phyloP scores from a whole-genome alignment of 2,888 invertebrate species.

The Ditula angustiorana region DNA sequence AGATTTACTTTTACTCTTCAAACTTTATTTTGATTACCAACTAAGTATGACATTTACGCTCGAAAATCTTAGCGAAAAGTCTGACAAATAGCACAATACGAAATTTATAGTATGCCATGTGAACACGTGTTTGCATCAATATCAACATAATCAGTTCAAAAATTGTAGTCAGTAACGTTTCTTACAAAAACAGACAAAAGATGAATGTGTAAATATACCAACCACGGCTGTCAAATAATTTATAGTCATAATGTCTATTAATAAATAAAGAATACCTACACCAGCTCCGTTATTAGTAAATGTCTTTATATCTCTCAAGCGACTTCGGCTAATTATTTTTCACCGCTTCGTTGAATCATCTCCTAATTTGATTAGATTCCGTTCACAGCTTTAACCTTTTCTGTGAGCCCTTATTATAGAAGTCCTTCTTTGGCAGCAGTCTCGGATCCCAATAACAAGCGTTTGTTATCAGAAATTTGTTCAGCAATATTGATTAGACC shows the following conservation, averaged over 20 bases:
- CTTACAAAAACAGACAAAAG: slow-evolving; percentile 41
- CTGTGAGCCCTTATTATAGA: slow-evolving; percentile 3
- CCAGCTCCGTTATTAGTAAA: neutral
- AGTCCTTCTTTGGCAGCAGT: neutral
- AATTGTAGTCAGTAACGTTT: slow-evolving; percentile 38
- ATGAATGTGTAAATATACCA: neutral
- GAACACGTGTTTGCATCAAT: slow-evolving; percentile 48
- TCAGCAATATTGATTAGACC: neutral
- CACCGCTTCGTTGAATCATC: slow-evolving; percentile 17
- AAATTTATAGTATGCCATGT: neutral
- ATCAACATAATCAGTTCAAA: too few species aligned
- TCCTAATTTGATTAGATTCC: slow-evolving; percentile 20
- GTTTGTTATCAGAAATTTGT: neutral
- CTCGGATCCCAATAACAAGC: neutral
- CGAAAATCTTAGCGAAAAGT: neutral
- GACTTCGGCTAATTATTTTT: slow-evolving; percentile 25
- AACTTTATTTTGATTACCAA: too few species aligned
- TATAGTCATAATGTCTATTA: neutral
- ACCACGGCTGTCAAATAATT: neutral
- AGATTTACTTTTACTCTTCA: too few species aligned
- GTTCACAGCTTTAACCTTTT: slow-evolving; percentile 11
- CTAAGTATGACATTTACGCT: too few species aligned
- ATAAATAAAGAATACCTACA: neutral
- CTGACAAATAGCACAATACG: neutral
- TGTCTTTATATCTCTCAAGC: slow-evolving; percentile 2